Base-by-base conservation (phyloP, 2,888 invertebrate genomes). In the Carpatolechia fugitivella region DNA sequence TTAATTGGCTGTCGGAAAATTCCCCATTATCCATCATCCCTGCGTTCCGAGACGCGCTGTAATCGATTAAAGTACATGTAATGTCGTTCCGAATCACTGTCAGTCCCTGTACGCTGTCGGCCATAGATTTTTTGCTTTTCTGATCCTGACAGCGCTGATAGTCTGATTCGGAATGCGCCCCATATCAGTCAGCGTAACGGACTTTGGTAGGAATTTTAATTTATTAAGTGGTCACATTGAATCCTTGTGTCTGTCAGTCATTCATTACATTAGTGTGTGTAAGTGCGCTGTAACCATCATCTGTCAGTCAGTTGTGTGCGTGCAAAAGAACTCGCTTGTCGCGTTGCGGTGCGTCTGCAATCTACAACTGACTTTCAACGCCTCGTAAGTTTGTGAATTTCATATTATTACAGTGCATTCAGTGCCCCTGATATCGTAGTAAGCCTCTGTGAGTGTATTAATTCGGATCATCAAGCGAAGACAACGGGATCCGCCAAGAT, bases 311-410 rank as follows among this genome's bases (percentile, higher is more conserved):
- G 60, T 70, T 83, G 52, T 54, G 55, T 75, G 78, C 80, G 85
- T 85, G 79, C 72, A 68, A 76, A 78, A 79, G 83, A 78, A 80
- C 78, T 84, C 76, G 85, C 80, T 85, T 81, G 86, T 86, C 85
- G 86, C 84, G 84, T 85, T 80, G 82, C 44, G 44, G 44, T 44
- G 76, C 85, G 82, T 87, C 86, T 83, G 81, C 83, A 84, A 82
- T 85, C 86, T 78, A 73, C 86, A 80, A 83, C 86, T 85, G 82
- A 87, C 85, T 88, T 86, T 88, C 88, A 80, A 85, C 87, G 86
- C 85, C 85, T 88, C 84, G 89, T 89, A 89, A 89, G 89, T 89
- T 86, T 85, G 82, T 81, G 81, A 78, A 76, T 80, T 85, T 80
- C 56, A 41, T 65, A 78, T 70, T 76, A 70, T 69, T 78, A 72